Conservation (phyloP, 2,888 invertebrate genomes). For the Orthosia cruda region DNA sequence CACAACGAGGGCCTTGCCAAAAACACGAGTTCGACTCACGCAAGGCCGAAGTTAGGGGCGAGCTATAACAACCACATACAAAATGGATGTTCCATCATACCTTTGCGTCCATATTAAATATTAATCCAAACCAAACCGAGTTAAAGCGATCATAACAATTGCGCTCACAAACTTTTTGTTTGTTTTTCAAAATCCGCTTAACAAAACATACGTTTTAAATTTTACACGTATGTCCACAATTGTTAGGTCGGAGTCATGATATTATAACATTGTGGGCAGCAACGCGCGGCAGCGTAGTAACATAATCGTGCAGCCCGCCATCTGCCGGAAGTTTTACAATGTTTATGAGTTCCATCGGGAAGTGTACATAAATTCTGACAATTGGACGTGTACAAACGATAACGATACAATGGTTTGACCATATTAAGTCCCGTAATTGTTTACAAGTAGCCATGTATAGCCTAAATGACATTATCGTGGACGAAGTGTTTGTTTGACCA, state of each 20-base stretch:
- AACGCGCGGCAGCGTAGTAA: conserved; percentile 69
- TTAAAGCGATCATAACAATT: conserved; percentile 69
- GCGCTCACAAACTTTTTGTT: conserved; percentile 67
- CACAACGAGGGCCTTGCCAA: conserved; percentile 26
- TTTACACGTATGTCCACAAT: conserved; percentile 77
- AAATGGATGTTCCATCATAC: conserved; percentile 65
- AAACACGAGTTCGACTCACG: conserved; percentile 26
- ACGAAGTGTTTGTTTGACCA: conserved; percentile 13
- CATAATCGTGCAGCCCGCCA: conserved; percentile 87
- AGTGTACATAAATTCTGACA: conserved; percentile 88
- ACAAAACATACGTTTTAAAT: conserved; percentile 79
- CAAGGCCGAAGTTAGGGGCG: conserved; percentile 44
- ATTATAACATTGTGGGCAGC: conserved; percentile 69
- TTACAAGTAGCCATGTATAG: conserved; percentile 61
- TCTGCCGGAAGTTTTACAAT: conserved; percentile 91
- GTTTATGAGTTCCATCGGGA: conserved; percentile 90
- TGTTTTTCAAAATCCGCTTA: conserved; percentile 78
- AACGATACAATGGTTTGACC: conserved; percentile 83
- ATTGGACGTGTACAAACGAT: conserved; percentile 84
- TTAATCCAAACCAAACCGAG: conserved; percentile 70
- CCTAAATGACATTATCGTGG: conserved; percentile 22
- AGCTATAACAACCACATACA: conserved; percentile 54
- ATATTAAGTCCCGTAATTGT: conserved; percentile 80
- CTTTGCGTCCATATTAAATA: conserved; percentile 65
- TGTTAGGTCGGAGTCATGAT: conserved; percentile 73